Evolutionary conservation across 2,888 invertebrate genomes (phyloP).

Genomic region (Agrotis exclamationis): DNA sequence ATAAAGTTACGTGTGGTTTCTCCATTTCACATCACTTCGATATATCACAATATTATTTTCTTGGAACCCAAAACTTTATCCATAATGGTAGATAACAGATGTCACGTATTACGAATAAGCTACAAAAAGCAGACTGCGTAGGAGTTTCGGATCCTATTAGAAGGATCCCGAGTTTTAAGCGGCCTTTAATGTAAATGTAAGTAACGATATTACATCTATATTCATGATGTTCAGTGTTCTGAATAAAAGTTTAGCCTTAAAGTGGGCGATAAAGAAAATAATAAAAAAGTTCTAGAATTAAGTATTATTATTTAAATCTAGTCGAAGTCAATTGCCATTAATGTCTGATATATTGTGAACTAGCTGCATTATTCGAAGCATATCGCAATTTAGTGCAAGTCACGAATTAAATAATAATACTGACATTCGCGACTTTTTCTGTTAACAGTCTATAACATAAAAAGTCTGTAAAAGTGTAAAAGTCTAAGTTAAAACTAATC

Average conservation of each 20-base stretch:
- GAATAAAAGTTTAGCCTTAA: slow-evolving; percentile 22
- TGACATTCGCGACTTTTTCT: too few relatives aligned
- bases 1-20: slow-evolving; percentile 20
- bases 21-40: slow-evolving; percentile 26
- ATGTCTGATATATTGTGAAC: neutral
- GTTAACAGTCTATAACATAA: too few relatives aligned
- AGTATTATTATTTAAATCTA: neutral
- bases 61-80: slow-evolving; percentile 41
- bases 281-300: neutral
- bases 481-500: too few relatives aligned
- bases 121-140: slow-evolving; percentile 26
- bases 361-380: neutral
- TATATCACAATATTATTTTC: slow-evolving; percentile 32
- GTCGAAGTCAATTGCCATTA: neutral
- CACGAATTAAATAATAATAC: too few relatives aligned
- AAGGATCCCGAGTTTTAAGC: slow-evolving; percentile 24
- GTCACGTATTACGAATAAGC: slow-evolving; percentile 44
- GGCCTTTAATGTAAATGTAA: slow-evolving; percentile 27
- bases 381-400: neutral
- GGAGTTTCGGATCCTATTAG: slow-evolving; percentile 13
- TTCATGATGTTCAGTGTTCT: slow-evolving; percentile 1
- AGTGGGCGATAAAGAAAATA: neutral
- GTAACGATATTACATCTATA: slow-evolving; percentile 10
- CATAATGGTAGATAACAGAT: slow-evolving; percentile 37
- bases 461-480: too few relatives aligned